Conservation (phyloP, 2,888 invertebrate species). For the Nomada fucata region DNA sequence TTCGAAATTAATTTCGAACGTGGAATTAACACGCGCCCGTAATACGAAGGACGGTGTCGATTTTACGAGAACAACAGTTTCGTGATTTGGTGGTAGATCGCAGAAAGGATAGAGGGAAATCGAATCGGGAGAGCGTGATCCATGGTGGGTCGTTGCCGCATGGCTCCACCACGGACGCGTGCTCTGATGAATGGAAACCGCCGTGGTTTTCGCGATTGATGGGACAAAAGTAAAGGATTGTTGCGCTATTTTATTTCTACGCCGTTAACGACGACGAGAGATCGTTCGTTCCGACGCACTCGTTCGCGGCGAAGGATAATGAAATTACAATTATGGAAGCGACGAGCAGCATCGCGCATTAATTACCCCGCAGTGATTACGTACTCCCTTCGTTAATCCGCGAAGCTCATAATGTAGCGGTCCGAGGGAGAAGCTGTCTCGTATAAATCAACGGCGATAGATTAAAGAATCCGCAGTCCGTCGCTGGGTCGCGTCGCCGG, state of each 20-base stretch:
- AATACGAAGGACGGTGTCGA: background rate
- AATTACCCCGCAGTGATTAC: slow-evolving; percentile 3
- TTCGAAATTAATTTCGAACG: background rate
- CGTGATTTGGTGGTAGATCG: slow-evolving; percentile 23
- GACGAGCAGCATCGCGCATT: slow-evolving; percentile 4
- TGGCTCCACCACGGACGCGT: background rate
- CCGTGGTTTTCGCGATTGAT: slow-evolving; percentile 21
- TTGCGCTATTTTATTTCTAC: background rate
- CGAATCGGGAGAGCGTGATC: slow-evolving; percentile 49
- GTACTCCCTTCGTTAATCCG: background rate
- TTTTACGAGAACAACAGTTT: background rate
- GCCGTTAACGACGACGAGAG: background rate
- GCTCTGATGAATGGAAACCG: slow-evolving; percentile 35
- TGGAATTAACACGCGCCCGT: slow-evolving; percentile 3
- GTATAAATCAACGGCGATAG: slow-evolving; percentile 6
- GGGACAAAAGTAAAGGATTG: background rate
- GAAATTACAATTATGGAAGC: slow-evolving; percentile 15
- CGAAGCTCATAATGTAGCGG: background rate
- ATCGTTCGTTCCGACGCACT: background rate
- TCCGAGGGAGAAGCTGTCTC: background rate
- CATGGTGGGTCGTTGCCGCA: slow-evolving; percentile 40
- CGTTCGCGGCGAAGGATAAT: background rate
- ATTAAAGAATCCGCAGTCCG: background rate
- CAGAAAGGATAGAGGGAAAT: slow-evolving; percentile 26
- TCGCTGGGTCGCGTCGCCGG: background rate